phyloP scores from a whole-genome alignment of 2,113 vertebrate species.

The Oryzias melastigma region DNA sequence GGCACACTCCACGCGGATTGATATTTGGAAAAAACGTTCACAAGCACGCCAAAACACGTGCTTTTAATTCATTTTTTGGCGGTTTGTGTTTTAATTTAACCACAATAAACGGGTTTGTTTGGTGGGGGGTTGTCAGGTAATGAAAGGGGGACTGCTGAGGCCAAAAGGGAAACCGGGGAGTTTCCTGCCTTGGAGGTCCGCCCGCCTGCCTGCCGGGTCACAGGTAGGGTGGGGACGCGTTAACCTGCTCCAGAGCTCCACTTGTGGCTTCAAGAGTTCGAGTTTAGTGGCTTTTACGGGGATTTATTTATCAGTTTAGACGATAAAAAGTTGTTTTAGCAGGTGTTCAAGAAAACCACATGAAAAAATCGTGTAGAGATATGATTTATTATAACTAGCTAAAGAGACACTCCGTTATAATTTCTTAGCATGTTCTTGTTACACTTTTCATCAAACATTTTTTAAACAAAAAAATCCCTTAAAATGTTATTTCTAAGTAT shows the following conservation, averaged over 20 bases:
- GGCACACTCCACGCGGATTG: constrained; percentile 37
- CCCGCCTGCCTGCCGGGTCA: constrained; percentile 48
- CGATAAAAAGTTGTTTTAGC: too few relatives aligned
- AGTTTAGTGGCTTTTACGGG: too few relatives aligned
- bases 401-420: too few relatives aligned
- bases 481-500: too few relatives aligned
- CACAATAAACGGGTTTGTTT: background rate
- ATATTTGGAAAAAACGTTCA: background rate
- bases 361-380: too few relatives aligned
- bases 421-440: too few relatives aligned
- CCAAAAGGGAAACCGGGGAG: constrained; percentile 63
- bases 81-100: background rate
- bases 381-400: too few relatives aligned
- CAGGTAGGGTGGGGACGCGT: constrained; percentile 37
- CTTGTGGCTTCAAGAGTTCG: background rate
- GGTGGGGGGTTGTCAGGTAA: background rate
- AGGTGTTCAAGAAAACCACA: too few relatives aligned
- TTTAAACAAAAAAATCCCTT: too few relatives aligned
- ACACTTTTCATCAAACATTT: too few relatives aligned
- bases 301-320: too few relatives aligned
- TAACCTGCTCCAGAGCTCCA: constrained; percentile 10
- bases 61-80: background rate
- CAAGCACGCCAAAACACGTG: too few relatives aligned
- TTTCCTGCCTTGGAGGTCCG: constrained; percentile 57
- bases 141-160: constrained; percentile 40